phyloP scores from a whole-genome alignment of 2,888 invertebrate genomes.

The Zaprionus lineosus region DNA sequence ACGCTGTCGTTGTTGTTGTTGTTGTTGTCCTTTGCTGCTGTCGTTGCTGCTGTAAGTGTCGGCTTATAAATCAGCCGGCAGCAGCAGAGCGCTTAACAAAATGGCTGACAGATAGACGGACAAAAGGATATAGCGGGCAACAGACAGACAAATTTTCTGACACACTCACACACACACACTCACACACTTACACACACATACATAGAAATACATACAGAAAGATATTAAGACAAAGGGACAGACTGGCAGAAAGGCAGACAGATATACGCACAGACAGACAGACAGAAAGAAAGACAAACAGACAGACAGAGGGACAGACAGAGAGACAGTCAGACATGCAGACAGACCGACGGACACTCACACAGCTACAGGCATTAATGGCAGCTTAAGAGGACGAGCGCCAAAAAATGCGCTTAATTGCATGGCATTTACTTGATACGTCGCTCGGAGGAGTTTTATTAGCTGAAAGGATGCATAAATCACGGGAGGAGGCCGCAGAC shows the following conservation, averaged over 20 bases:
- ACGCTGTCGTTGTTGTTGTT: conserved; percentile 23
- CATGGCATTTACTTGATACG: conserved; percentile 53
- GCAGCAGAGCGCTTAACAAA: conserved; percentile 50
- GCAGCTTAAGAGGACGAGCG: conserved; percentile 59
- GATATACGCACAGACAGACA: conserved; percentile 49
- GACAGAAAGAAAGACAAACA: not conserved
- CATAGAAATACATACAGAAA: not conserved
- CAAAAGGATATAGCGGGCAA: not conserved
- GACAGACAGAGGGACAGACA: not conserved
- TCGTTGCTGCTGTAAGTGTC: conserved; percentile 64
- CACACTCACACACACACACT: conserved; percentile 6
- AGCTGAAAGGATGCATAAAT: conserved; percentile 63
- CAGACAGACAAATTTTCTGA: not conserved
- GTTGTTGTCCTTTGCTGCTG: conserved; percentile 10
- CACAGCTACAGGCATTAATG: no score
- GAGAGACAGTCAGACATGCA: not conserved
- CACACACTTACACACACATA: no score
- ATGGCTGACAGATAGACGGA: conserved; percentile 47
- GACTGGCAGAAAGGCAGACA: conserved; percentile 32
- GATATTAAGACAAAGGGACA: not conserved
- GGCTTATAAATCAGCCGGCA: conserved; percentile 72
- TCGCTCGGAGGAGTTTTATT: conserved; percentile 59
- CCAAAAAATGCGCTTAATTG: conserved; percentile 57
- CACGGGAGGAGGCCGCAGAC: conserved; percentile 25
- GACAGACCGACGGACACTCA: conserved; percentile 10